Evolutionary conservation across 37 sponge, comb jelly and placozoan genomes (phyloP).

Genomic region (Dysidea cf. avara): DNA sequence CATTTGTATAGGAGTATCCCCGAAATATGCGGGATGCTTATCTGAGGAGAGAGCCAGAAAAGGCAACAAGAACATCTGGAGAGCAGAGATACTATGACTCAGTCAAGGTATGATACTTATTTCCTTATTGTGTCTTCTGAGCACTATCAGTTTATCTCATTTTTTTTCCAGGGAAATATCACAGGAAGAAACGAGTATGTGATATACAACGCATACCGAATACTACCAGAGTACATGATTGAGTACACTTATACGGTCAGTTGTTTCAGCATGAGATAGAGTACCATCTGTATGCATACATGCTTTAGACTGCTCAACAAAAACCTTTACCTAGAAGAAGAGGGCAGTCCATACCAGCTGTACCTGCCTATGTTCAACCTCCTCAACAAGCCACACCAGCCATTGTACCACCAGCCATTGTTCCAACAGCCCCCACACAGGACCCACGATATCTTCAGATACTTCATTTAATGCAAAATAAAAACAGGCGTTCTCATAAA

Average conservation of each 20-base stretch:
- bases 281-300: too few relatives aligned
- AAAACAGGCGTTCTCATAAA: too few relatives aligned
- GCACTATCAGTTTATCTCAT: not conserved
- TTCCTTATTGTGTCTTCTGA: not conserved
- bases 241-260: conserved; percentile 34
- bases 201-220: conserved; percentile 75
- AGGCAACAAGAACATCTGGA: conserved; percentile 22
- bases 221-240: conserved; percentile 71
- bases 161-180: conserved; percentile 67
- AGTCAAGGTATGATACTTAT: conserved; percentile 46
- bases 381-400: too few relatives aligned
- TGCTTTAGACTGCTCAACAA: too few relatives aligned
- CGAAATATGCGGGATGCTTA: conserved; percentile 24
- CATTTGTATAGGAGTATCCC: conserved; percentile 50
- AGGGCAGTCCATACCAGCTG: too few relatives aligned
- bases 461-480: too few relatives aligned
- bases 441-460: too few relatives aligned
- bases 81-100: conserved; percentile 58
- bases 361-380: too few relatives aligned
- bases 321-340: too few relatives aligned
- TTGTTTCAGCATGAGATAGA: too few relatives aligned
- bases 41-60: conserved; percentile 62
- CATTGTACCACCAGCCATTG: too few relatives aligned
- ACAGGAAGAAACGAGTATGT: conserved; percentile 62
- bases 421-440: too few relatives aligned